Base-by-base conservation (phyloP, 2,888 invertebrate genomes). In the Cotesia congregata region DNA sequence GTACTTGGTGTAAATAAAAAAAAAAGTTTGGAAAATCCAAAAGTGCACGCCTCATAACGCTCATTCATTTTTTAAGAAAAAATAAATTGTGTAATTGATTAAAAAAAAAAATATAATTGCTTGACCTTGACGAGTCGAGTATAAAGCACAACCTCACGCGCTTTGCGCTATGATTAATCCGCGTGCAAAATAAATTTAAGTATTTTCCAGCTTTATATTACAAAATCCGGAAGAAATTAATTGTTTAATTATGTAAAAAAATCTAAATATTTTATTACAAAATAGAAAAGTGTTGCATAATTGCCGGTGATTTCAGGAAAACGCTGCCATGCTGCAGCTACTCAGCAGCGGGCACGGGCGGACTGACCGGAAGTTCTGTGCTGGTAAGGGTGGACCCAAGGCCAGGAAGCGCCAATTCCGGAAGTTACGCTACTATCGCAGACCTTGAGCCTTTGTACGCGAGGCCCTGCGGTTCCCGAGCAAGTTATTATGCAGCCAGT, bases 371-470 rank as follows among this genome's bases (percentile, higher is more conserved):
- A 94, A 89, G 88, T 82, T 89, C 89, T 86, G 94, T 95, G 75
- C 93, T 95, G 81, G 93, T 95, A 59, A 92, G 95, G 71, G 91
- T 95, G 83, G 94, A 94, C 87, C 94, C 94, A 6, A 90, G 95
- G 79, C 94, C 95, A 71, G 94, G 94, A 74, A 94, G 95, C 86
- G 94, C 93, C 39, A 93, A 92, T 82, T 94, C 94, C 76, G 95
- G 95, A 80, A 95, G 95, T 83, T 95, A 95, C 85, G 95, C 95
- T 65, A 95, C 95, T 65, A 95, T 95, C 83, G 95, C 95, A 77
- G 95, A 95, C 88, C 91, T 95, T 83, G 95, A 95, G 78, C 88
- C 89, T 39, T 85, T 89, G 73, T 89, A 89, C 76, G 88, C 89
- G 72, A 83, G 88, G 73, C 91, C 93, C 38, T 91, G 91, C 84